These are phyloP conservation scores for Lacanobia oleracea DNA, from an alignment of 2,888 invertebrate species.

Conservation along the genomic window DNA sequence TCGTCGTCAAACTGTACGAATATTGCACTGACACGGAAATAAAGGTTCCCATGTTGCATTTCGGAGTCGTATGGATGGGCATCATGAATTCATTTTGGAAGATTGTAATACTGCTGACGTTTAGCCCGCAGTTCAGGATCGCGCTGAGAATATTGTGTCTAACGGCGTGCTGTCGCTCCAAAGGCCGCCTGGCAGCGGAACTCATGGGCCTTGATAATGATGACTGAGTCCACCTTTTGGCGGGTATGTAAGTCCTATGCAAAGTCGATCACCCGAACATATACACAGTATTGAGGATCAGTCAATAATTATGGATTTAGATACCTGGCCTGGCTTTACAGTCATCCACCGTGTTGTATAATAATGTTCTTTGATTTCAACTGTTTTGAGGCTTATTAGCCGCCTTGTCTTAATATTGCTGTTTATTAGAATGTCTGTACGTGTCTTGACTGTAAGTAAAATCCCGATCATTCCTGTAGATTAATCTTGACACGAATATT, in stretches of 20 bases:
- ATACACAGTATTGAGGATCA: slow-evolving; percentile 15
- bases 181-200: slow-evolving; percentile 95
- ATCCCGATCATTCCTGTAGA: slow-evolving; percentile 46
- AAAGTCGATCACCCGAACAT: slow-evolving; percentile 13
- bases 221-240: slow-evolving; percentile 90
- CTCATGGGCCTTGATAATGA: slow-evolving; percentile 96
- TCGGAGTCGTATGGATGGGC: slow-evolving; percentile 98
- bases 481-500: slow-evolving; percentile 24
- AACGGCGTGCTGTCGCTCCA: slow-evolving; percentile 96
- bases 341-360: slow-evolving; percentile 11
- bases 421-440: slow-evolving; percentile 31
- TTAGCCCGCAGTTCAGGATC: slow-evolving; percentile 98
- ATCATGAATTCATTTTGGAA: slow-evolving; percentile 99
- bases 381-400: neutral
- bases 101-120: slow-evolving; percentile 96
- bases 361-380: slow-evolving; percentile 15
- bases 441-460: slow-evolving; percentile 29
- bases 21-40: slow-evolving; percentile 91
- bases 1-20: slow-evolving; percentile 95
- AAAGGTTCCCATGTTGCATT: slow-evolving; percentile 96
- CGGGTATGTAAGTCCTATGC: slow-evolving; percentile 65
- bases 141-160: slow-evolving; percentile 96
- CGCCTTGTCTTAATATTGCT: slow-evolving; percentile 25
- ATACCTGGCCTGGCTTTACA: slow-evolving; percentile 52
- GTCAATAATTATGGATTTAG: slow-evolving; percentile 48